Evolutionary conservation across 2,797 vertebrate species (phyloP).

Genomic region (Falco cherrug): DNA sequence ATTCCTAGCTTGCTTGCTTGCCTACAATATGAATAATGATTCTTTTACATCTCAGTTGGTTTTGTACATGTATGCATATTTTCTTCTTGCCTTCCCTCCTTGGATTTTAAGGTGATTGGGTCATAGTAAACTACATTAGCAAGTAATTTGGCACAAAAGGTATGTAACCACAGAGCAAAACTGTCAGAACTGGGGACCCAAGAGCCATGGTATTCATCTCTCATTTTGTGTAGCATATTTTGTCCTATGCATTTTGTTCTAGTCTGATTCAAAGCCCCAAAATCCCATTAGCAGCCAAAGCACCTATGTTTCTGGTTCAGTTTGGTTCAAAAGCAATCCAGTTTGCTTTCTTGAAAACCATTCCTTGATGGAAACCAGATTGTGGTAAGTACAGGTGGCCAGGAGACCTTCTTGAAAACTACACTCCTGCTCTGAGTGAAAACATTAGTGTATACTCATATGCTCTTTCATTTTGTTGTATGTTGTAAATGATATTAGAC

Average conservation of each 20-base stretch:
- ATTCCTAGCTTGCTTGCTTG: not conserved
- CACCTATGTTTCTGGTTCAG: not conserved
- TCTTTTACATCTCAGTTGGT: not conserved
- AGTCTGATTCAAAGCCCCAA: not conserved
- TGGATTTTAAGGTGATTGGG: not conserved
- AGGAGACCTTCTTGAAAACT: not conserved
- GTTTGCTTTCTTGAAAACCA: not conserved
- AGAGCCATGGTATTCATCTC: not conserved
- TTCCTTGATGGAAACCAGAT: not conserved
- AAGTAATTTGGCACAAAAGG: not conserved
- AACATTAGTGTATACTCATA: not conserved
- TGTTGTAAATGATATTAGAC: not conserved
- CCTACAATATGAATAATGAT: not conserved
- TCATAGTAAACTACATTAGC: not conserved
- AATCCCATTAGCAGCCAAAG: not conserved
- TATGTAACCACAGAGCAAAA: not conserved
- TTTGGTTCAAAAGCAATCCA: not conserved
- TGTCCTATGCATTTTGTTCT: not conserved
- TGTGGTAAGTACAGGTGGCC: not conserved
- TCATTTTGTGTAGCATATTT: not conserved
- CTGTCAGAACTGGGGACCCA: not conserved
- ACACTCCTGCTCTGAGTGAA: not conserved
- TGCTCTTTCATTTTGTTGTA: not conserved
- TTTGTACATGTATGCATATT: not conserved
- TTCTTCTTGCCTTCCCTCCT: not conserved